A percentile compares a stretch with the other conserved stretches of the same genome.
Evolutionary conservation across 1,140 invertebrate genomes (phyloP).

Genomic region (Planococcus citri): DNA sequence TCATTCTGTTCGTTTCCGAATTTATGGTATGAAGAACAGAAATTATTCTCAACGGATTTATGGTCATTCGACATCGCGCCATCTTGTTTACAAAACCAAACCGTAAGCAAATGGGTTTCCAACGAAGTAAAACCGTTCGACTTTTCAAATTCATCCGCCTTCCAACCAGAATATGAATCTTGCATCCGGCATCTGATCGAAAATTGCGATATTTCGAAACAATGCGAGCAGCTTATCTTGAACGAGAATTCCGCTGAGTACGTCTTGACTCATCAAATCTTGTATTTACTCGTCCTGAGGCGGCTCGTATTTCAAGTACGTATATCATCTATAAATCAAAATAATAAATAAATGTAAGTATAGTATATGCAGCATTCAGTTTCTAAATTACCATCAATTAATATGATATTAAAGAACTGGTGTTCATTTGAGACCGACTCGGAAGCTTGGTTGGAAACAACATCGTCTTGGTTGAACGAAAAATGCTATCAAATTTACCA

Average conservation of each 20-base stretch:
- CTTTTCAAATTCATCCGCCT: not conserved
- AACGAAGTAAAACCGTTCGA: not conserved
- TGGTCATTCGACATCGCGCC: not conserved
- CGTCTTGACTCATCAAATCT: not conserved
- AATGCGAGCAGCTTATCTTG: not conserved
- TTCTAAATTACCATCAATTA: no score
- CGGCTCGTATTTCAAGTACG: not conserved
- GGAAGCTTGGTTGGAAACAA: not conserved
- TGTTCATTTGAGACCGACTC: not conserved
- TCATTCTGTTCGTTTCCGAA: no score
- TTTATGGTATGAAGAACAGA: not conserved
- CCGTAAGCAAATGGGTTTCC: not conserved
- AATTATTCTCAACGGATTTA: not conserved
- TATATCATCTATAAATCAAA: no score
- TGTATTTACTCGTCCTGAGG: not conserved
- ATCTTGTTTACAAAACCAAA: not conserved
- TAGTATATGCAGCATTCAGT: no score
- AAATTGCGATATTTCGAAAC: not conserved
- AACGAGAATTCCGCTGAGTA: not conserved
- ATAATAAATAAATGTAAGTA: not conserved
- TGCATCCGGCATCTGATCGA: not conserved
- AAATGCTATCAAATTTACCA: not conserved
- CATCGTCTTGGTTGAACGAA: not conserved
- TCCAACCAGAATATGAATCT: not conserved
- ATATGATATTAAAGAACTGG: not conserved